Conservation (phyloP, 2,888 invertebrate genomes). For the Bembecia ichneumoniformis region DNA sequence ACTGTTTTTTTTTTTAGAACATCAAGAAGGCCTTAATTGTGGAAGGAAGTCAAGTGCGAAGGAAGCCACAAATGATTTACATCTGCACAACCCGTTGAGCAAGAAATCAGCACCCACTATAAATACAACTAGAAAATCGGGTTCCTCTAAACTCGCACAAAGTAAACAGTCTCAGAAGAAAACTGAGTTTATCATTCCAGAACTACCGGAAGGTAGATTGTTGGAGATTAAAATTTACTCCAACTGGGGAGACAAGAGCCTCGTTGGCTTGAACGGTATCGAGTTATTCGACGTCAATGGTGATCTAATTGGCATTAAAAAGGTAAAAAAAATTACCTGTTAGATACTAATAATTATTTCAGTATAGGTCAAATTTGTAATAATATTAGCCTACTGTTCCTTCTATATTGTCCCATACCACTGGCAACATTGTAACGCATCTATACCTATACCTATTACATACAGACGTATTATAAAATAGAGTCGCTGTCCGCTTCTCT, state of each 20-base stretch:
- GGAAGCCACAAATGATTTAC: slow-evolving; percentile 20
- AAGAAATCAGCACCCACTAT: slow-evolving; percentile 25
- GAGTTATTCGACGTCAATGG: slow-evolving; percentile 80
- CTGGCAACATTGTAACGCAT: too few species aligned
- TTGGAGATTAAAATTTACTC: slow-evolving; percentile 78
- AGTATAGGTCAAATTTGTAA: background rate
- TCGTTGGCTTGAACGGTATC: slow-evolving; percentile 84
- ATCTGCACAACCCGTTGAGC: slow-evolving; percentile 13
- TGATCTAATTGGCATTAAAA: slow-evolving; percentile 68
- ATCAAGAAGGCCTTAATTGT: slow-evolving; percentile 21
- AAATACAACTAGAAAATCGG: slow-evolving; percentile 29
- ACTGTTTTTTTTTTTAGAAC: slow-evolving; percentile 15
- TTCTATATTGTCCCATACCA: too few species aligned
- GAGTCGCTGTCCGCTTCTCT: too few species aligned
- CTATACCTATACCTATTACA: too few species aligned
- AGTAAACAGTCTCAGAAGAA: slow-evolving; percentile 26
- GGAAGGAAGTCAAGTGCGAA: slow-evolving; percentile 24
- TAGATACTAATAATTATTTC: background rate
- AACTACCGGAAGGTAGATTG: slow-evolving; percentile 78
- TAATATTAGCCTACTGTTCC: too few species aligned
- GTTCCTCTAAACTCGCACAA: slow-evolving; percentile 31
- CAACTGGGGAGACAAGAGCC: slow-evolving; percentile 86
- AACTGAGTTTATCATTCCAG: slow-evolving; percentile 80
- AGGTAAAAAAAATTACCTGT: slow-evolving; percentile 56
- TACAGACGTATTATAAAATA: too few species aligned